Base-by-base conservation (phyloP, 2,113 vertebrate genomes). In the Telmatochromis sp. region DNA sequence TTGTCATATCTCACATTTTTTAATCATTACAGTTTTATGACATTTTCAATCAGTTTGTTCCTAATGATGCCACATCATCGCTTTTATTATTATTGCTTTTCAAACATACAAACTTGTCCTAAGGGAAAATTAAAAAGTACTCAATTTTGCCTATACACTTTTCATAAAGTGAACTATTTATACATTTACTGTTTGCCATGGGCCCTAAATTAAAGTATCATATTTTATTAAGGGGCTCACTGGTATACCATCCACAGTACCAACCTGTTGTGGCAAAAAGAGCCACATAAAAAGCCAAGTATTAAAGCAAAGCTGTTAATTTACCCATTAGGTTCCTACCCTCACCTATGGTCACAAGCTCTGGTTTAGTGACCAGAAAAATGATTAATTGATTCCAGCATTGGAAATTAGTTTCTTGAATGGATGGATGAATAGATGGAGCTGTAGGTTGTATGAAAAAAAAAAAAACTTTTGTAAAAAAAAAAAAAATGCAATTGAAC, bases 161-260 rank as follows among this genome's bases (percentile, higher is more conserved):
- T 33, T 60, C 28, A 60, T 60, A 60, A 60, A 60, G 9, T 33
- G 4, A 60, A 33, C 58, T 33, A 60, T 60, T 33, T 60, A 60
- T 60, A 33, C 57, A 60, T 60, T 33, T 60, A 33, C 57, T 60
- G 57, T 60, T 60, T 33, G 28, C 57, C 57, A 60, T 60, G 57
- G 26, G 14, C 14, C 57, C 8, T 60, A 33, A 33, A 60, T 60
- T 60, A 60, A 60, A 60, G 58, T 19, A 33, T 60, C 9, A 33
- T 33, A 60, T 60, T 60, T 5, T 58, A 58, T 58, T 15, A 28
- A 58, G 55, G 55, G 55, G 55, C 26, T 28, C 3, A 58, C 26
- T 58, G 55, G 55, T 58, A 58, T 28, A 28, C 23, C 2, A 58
- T 58, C 55, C 13, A 58, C 7, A 15, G 55, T 58, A 58, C 55